Percentiles rank a stretch among this genome's conserved stretches.
Conservation (phyloP, 2,888 invertebrate genomes). For the Maniola hyperantus region DNA sequence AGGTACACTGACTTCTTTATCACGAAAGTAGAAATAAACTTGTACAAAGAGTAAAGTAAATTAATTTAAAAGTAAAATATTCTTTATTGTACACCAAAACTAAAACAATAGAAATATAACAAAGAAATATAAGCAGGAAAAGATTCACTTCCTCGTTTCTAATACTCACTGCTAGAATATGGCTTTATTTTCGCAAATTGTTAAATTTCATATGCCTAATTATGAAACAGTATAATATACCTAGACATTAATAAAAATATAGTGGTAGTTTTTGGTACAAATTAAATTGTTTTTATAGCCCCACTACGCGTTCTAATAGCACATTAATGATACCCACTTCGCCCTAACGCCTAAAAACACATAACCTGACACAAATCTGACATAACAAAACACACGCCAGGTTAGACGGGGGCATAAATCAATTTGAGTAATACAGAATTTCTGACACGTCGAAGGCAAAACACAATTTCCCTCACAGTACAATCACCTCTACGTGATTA, state of each 20-base stretch:
- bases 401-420: constrained; percentile 31
- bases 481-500: constrained; percentile 20
- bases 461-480: constrained; percentile 6
- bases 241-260: neutral
- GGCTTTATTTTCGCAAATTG: neutral
- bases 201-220: neutral
- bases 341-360: constrained; percentile 24
- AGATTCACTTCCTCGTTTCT: no score
- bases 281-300: constrained; percentile 19
- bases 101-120: no score
- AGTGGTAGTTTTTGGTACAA: no score
- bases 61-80: no score
- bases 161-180: no score
- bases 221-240: neutral
- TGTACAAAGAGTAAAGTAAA: no score
- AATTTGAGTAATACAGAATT: constrained; percentile 27
- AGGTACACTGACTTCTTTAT: constrained; percentile 6
- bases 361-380: constrained; percentile 25
- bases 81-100: no score
- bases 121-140: no score
- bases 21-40: no score
- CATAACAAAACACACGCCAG: constrained; percentile 29
- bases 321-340: constrained; percentile 20
- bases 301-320: constrained; percentile 15
- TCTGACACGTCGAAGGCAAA: constrained; percentile 2